phyloP scores from a whole-genome alignment of 2,888 invertebrate species.

The Leptinotarsa rubiginosa region DNA sequence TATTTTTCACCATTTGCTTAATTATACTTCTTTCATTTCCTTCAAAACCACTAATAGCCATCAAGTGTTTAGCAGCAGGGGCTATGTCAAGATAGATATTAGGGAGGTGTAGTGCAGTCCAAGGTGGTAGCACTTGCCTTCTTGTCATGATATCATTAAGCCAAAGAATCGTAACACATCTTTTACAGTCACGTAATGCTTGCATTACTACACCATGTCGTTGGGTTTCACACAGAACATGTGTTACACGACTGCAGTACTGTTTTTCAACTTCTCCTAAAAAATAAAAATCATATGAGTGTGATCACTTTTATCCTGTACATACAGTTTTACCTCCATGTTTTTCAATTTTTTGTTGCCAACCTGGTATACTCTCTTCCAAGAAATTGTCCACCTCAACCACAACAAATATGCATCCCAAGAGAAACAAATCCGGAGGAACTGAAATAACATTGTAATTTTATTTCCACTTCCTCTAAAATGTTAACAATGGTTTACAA shows the following conservation, averaged over 20 bases:
- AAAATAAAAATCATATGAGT: slow-evolving; percentile 26
- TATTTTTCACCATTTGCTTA: slow-evolving; percentile 84
- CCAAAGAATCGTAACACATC: slow-evolving; percentile 88
- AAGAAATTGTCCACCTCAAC: slow-evolving; percentile 63
- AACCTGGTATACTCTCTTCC: slow-evolving; percentile 60
- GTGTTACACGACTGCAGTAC: slow-evolving; percentile 89
- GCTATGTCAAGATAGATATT: slow-evolving; percentile 72
- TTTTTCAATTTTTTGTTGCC: slow-evolving; percentile 64
- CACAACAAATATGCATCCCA: slow-evolving; percentile 91
- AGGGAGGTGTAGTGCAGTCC: slow-evolving; percentile 94
- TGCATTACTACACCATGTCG: slow-evolving; percentile 92
- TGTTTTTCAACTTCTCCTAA: slow-evolving; percentile 85
- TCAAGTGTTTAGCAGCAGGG: slow-evolving; percentile 82
- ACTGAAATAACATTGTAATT: slow-evolving; percentile 61
- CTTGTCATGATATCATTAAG: slow-evolving; percentile 90
- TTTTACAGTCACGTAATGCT: slow-evolving; percentile 76
- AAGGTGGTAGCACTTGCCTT: slow-evolving; percentile 90
- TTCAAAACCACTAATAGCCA: slow-evolving; percentile 89
- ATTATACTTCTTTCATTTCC: slow-evolving; percentile 86
- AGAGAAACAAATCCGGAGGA: slow-evolving; percentile 88
- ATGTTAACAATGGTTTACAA: too few species aligned
- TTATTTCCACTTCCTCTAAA: slow-evolving; percentile 4
- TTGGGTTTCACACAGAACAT: slow-evolving; percentile 92
- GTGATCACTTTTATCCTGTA: background rate
- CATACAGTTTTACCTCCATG: slow-evolving; percentile 57